A percentile compares a stretch with the other conserved stretches of the same genome.
These are phyloP conservation scores for Lasioglossum marginatum DNA, from an alignment of 2,888 invertebrate species.

Conservation along the genomic window DNA sequence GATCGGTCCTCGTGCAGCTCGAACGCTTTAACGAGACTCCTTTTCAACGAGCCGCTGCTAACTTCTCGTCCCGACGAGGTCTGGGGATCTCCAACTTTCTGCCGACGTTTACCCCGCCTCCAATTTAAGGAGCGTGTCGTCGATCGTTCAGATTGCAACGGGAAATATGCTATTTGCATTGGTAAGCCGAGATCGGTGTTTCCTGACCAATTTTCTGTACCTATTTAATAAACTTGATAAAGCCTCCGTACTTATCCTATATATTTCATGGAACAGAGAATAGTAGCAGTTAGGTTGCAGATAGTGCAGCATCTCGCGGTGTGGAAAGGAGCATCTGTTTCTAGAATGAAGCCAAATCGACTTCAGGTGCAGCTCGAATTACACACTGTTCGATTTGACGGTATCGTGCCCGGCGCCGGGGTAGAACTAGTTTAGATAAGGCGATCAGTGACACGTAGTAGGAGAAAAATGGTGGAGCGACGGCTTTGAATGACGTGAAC, in stretches of 20 bases:
- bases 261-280: background rate
- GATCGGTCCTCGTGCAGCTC: constrained; percentile 45
- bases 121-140: background rate
- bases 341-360: constrained; percentile 41
- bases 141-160: background rate
- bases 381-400: constrained; percentile 63
- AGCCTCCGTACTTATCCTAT: background rate
- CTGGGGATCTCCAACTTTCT: background rate
- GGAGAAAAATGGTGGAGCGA: constrained; percentile 56
- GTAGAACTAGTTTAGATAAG: constrained; percentile 59
- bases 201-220: background rate
- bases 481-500: constrained; percentile 76
- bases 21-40: constrained; percentile 44
- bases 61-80: background rate
- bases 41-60: constrained; percentile 12
- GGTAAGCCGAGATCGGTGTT: background rate
- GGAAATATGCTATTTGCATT: background rate
- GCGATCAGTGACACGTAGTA: constrained; percentile 54
- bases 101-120: background rate
- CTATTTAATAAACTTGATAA: background rate
- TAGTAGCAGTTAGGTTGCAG: background rate
- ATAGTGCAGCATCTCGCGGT: background rate
- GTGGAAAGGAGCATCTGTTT: background rate
- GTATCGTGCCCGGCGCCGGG: constrained; percentile 45
- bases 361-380: constrained; percentile 57